Evolutionary conservation across 2,888 invertebrate genomes (phyloP).

Genomic region (Aleiodes alternator): DNA sequence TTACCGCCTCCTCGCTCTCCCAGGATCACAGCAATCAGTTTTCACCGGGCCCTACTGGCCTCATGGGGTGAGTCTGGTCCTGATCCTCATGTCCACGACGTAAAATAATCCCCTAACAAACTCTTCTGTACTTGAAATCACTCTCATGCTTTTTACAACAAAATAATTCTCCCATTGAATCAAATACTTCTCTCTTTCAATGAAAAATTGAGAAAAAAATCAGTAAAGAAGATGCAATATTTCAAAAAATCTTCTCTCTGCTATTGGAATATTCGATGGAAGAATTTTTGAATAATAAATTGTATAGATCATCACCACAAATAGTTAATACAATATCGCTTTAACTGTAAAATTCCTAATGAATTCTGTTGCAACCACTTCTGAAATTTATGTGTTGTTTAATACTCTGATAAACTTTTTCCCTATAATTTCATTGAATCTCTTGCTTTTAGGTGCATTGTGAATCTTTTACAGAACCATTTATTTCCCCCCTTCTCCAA

Average conservation of each 20-base stretch:
- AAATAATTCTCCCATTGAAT: constrained; percentile 8
- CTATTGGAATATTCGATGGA: no score
- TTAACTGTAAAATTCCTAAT: constrained; percentile 34
- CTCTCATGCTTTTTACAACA: constrained; percentile 45
- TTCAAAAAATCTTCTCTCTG: no score
- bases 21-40: constrained; percentile 73
- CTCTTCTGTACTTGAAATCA: constrained; percentile 34
- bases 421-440: constrained; percentile 8
- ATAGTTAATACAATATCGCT: constrained; percentile 29
- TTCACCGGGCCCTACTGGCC: constrained; percentile 72
- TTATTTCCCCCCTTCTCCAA: neutral
- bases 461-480: constrained; percentile 44
- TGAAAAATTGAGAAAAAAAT: no score
- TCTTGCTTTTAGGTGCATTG: constrained; percentile 60
- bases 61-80: constrained; percentile 74
- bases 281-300: constrained; percentile 2
- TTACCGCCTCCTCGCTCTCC: constrained; percentile 77
- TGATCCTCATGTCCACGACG: constrained; percentile 55
- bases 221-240: no score
- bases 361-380: constrained; percentile 43
- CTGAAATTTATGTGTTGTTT: neutral
- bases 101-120: constrained; percentile 27
- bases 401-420: constrained; percentile 13
- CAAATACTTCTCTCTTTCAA: no score
- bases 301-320: constrained; percentile 1